Percentiles rank a stretch among this genome's conserved stretches.
Conservation (phyloP, 2,113 vertebrate genomes). For the Dendropsophus ebraccatus region DNA sequence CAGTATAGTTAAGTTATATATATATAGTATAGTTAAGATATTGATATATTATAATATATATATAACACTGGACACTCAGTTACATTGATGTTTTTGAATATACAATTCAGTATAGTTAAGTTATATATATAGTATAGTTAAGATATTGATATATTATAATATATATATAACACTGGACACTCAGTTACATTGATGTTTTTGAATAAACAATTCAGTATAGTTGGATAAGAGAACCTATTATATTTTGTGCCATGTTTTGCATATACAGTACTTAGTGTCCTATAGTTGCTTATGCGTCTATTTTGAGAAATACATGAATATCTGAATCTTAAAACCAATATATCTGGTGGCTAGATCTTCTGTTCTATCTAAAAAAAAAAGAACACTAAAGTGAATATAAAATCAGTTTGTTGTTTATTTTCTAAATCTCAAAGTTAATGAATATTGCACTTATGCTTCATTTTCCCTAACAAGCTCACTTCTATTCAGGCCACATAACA, state of each 20-base stretch:
- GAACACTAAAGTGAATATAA: slow-evolving; percentile 20
- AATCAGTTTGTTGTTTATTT: slow-evolving; percentile 48
- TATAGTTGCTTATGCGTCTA: background rate
- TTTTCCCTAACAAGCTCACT: slow-evolving; percentile 55
- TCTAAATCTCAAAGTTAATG: slow-evolving; percentile 50
- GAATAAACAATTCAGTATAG: background rate
- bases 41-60: too few relatives aligned
- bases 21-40: too few relatives aligned
- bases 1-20: too few relatives aligned
- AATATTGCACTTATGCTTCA: slow-evolving; percentile 50
- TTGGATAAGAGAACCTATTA: background rate
- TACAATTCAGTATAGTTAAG: too few relatives aligned
- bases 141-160: too few relatives aligned
- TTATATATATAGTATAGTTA: too few relatives aligned
- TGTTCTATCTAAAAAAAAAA: background rate
- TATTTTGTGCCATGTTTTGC: background rate
- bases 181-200: background rate
- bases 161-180: background rate
- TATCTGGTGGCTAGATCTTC: background rate
- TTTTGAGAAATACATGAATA: background rate
- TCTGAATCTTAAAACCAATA: background rate
- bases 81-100: too few relatives aligned
- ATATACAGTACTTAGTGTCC: background rate
- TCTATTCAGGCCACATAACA: slow-evolving; percentile 50
- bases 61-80: too few relatives aligned